Base-by-base conservation (phyloP, 2,888 invertebrate genomes). In the Dendrolimus houi region DNA sequence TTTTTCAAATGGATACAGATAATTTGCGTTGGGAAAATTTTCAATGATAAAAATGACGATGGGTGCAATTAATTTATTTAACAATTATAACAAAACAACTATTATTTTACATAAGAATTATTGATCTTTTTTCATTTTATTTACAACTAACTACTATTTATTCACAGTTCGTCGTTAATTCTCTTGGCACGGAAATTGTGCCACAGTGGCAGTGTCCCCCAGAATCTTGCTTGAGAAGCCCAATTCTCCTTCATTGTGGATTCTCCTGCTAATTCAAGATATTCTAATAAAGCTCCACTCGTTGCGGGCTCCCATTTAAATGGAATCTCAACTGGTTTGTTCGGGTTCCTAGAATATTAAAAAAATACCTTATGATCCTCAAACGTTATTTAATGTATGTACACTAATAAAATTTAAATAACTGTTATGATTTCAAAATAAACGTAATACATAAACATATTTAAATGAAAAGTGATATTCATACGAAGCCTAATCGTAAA, bases 341-440 rank as follows among this genome's bases (percentile, higher is more conserved):
- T 95, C 0, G 95, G 95, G 79, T 95, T 92, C 56, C 95, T 95
- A 72, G 41, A 90, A 88, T 55, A n/a, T 47, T 29, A 29, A 29
- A 47, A 10, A 47, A 12, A 10, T 0, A 47, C 47, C 7, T 47
- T 8, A 47, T 47, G 3, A 6, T 29, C 29, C 0, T 29, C 29
- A 29, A 29, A 29, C 17, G 56, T 56, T 55, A 1, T 7, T 55
- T 14, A 12, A 29, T 29, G 17, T 42, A 53, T 41, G 54, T 62
- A 56, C 29, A 41, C 6, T 29, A 52, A n/a, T 40, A 6, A 55
- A 55, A 47, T 41, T 9, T n/a, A 10, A 47, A 17, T 17, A 55
- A 3, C 40, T 9, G 41, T 13, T 40, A 41, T 3, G 41, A 41
- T 40, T 41, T 55, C 9, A 7, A 14, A 14, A 14, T 14, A 14